Evolutionary conservation across 2,113 vertebrate species (phyloP).

Genomic region (Halcyon malimbica): DNA sequence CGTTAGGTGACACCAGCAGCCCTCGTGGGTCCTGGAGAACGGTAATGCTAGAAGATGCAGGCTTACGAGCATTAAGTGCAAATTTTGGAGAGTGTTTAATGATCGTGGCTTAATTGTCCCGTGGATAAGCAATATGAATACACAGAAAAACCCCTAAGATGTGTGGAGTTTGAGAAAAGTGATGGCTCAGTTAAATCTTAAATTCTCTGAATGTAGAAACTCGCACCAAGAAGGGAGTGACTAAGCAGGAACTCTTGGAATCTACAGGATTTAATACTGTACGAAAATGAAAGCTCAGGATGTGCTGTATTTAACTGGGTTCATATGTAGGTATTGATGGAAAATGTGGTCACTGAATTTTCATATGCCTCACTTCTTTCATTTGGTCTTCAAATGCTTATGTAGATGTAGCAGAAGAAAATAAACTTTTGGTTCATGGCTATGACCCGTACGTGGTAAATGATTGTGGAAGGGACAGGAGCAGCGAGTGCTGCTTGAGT

Average conservation of each 20-base stretch:
- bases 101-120: not conserved
- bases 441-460: fast-evolving
- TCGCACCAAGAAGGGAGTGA: not conserved
- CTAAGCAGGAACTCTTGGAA: not conserved
- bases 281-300: not conserved
- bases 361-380: not conserved
- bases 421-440: not conserved
- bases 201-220: not conserved
- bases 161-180: not conserved
- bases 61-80: not conserved
- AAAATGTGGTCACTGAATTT: not conserved
- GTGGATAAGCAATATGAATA: not conserved
- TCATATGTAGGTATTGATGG: too few relatives aligned
- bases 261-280: not conserved
- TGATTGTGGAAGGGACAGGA: not conserved
- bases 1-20: not conserved
- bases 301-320: not conserved
- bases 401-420: not conserved
- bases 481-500: not conserved
- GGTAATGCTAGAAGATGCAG: not conserved
- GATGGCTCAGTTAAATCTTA: not conserved
- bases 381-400: not conserved
- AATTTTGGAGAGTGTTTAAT: not conserved
- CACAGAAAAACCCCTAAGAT: not conserved
- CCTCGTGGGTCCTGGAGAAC: not conserved